Base-by-base conservation (phyloP, 2,113 vertebrate genomes). In the Eupsittula cactorum region DNA sequence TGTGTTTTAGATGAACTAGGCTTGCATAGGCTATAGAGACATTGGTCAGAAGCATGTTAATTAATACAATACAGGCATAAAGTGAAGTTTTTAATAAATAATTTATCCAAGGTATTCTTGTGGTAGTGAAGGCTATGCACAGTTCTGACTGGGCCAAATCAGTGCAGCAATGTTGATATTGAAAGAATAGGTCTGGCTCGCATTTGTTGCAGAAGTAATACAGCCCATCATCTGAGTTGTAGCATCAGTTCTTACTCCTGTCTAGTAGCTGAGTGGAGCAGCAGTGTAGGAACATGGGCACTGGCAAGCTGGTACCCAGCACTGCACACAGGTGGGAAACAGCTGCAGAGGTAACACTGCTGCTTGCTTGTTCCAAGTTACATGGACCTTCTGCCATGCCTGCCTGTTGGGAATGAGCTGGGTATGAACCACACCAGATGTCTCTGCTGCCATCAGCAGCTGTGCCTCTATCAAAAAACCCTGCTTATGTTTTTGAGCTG, bases 211-310 rank as follows among this genome's bases (percentile, higher is more conserved):
- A 55, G 70, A 18, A 27, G 9, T 35, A 20, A 19, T 7, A 33
- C 46, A 84, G 57, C 35, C 12, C 46, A 16, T 27, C 11, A 14
- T 9, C 16, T 27, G 10, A 28, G 23, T 3, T 37, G 16, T 33
- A 57, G 37, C 10, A 15, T 19, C 33, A 37, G 28, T 46, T 75
- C 62, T 59, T 0, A 0, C n/a, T 71, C 19, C 25, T 42, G 6
- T 18, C 47, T 10, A 5, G 41, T 3, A n/a, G 44, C 2, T 65
- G 73, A 9, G 41, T 60, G 67, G 14, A 47, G 44, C 16, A 64
- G 44, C 1, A 5, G 12, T 29, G 27, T 7, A 37, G 39, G 14
- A 52, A 52, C 0, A 0, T 25, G 37, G 18, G 25, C 24, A 47
- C 28, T 7, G 24, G 17, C 28, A 76, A 11, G 18, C 55, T 82